Evolutionary conservation across 2,888 invertebrate species (phyloP).

Genomic region (Hylaea fasciaria): DNA sequence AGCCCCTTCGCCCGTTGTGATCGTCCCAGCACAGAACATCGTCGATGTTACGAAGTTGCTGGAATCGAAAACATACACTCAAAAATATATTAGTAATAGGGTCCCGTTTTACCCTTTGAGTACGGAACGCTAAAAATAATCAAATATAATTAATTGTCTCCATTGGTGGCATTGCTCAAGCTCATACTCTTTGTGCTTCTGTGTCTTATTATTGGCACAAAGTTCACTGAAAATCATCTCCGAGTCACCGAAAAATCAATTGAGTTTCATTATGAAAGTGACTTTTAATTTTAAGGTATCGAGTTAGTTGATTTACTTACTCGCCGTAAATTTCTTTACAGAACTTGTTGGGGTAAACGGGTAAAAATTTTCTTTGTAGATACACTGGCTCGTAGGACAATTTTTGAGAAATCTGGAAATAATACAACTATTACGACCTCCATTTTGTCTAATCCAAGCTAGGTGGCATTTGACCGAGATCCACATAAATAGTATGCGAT

Average conservation of each 20-base stretch:
- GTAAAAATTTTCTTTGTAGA: slow-evolving; percentile 69
- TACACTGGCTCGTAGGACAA: slow-evolving; percentile 71
- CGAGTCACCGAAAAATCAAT: too few species aligned
- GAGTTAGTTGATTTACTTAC: slow-evolving; percentile 68
- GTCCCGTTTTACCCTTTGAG: too few species aligned
- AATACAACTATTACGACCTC: background rate
- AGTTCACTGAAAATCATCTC: too few species aligned
- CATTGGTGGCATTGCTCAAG: too few species aligned
- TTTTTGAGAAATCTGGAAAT: slow-evolving; percentile 66
- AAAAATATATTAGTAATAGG: background rate
- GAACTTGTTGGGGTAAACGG: slow-evolving; percentile 71
- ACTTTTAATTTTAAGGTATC: too few species aligned
- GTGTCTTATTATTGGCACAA: too few species aligned
- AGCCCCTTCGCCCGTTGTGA: slow-evolving; percentile 77
- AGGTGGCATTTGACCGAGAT: too few species aligned
- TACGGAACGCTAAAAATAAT: too few species aligned
- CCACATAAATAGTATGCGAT: too few species aligned
- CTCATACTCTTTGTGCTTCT: too few species aligned
- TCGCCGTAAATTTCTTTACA: slow-evolving; percentile 76
- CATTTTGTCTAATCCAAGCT: background rate
- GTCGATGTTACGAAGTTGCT: slow-evolving; percentile 66
- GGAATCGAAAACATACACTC: slow-evolving; percentile 40
- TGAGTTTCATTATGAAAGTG: too few species aligned
- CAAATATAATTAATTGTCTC: too few species aligned
- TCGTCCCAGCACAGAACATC: slow-evolving; percentile 78